Base-by-base conservation (phyloP, 2,113 vertebrate genomes). In the Fregata magnificens region DNA sequence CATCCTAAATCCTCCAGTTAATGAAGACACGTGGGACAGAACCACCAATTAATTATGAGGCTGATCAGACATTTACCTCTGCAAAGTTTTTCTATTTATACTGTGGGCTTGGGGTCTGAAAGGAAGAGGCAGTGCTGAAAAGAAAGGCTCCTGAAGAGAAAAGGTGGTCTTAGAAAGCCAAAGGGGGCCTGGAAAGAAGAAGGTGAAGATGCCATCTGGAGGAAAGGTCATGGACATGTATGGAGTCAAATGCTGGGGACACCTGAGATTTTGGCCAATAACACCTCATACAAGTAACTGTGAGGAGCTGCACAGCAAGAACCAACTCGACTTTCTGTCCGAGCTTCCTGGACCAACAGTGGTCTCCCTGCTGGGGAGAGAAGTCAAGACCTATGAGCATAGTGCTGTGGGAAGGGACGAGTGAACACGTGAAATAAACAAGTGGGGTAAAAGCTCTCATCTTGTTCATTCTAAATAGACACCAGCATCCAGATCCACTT, bases 221-320 rank as follows among this genome's bases (percentile, higher is more conserved):
- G 11, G 22, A 77, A 77, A 77, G 16, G 5, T 59, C 45, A n/a
- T 0, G 0, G 19, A 55, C 38, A 63, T 17, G 5, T 38, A 21
- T 29, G 58, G 22, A 89, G 31, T 34, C 25, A 94, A 42, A 52
- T 26, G 4, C 5, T 69, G 18, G 16, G 12, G 2, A 50, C 5
- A 3, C 5, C 61, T 14, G 38, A 17, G 13, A 49, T 72, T 93
- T 76, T 76, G 25, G 20, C 5, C 36, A 66, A 3, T 42, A 49
- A 42, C 25, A 31, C 8, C 34, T 70, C 61, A 86, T 36, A 76
- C 2, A 52, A 24, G 14, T 67, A 71, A 62, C 18, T 73, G 15
- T 52, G 55, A 76, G 36, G 7, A 82, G 24, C 24, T 71, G 45
- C 13, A 38, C 5, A 31, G 7, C 26, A 82, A 45, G 25, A 86